These are phyloP conservation scores for Anaspis maculata DNA, from an alignment of 2,888 invertebrate genomes.

Conservation along the genomic window DNA sequence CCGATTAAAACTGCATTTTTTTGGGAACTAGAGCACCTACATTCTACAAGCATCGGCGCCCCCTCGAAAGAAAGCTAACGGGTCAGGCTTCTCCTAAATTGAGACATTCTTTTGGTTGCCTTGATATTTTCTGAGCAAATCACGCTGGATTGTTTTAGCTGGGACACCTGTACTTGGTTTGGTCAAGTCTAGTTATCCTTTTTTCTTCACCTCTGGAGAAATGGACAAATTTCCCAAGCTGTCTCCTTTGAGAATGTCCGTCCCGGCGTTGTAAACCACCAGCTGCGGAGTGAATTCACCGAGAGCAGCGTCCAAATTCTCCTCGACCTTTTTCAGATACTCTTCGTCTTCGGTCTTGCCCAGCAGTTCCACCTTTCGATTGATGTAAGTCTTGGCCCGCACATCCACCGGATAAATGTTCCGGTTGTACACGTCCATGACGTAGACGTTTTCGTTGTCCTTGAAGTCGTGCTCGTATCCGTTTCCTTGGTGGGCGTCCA, in stretches of 20 bases:
- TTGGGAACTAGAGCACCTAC: too few relatives aligned
- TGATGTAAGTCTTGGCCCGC: constrained; percentile 62
- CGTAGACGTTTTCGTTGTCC: constrained; percentile 64
- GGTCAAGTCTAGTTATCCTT: too few relatives aligned
- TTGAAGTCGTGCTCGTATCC: constrained; percentile 79
- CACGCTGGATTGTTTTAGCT: too few relatives aligned
- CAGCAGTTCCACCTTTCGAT: constrained; percentile 57
- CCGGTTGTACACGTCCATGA: constrained; percentile 79
- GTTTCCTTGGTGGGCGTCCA: constrained; percentile 92
- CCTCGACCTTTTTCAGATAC: constrained; percentile 59
- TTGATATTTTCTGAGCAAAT: too few relatives aligned
- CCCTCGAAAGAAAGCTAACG: too few relatives aligned
- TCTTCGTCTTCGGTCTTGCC: constrained; percentile 54
- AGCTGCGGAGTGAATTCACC: constrained; percentile 69
- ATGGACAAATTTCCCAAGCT: constrained; percentile 66
- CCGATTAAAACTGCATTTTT: too few relatives aligned
- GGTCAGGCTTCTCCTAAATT: too few relatives aligned
- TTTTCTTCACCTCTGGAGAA: constrained; percentile 59
- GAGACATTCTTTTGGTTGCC: too few relatives aligned
- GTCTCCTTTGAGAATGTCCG: constrained; percentile 73
- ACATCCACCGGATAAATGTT: constrained; percentile 73
- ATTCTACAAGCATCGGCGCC: too few relatives aligned
- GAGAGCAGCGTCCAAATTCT: constrained; percentile 60
- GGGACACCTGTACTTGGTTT: too few relatives aligned
- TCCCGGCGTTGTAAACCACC: constrained; percentile 89